Base-by-base conservation (phyloP, 2,888 invertebrate species). In the Ophion ventricosus region DNA sequence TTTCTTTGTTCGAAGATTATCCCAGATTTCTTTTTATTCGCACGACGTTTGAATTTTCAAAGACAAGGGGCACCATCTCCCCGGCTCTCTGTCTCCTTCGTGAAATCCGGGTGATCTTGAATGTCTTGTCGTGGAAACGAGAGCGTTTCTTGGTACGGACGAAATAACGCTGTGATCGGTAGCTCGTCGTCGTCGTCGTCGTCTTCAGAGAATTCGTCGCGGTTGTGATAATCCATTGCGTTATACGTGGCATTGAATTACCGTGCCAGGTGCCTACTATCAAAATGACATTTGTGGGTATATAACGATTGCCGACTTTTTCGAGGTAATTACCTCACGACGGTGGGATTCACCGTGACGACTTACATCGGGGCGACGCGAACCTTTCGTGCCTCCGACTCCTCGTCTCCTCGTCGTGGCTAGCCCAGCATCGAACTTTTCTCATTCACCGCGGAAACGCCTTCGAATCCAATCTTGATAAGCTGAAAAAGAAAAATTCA, bases 211-310 rank as follows among this genome's bases (percentile, higher is more conserved):
- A 67, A 76, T 76, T 72, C 83, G 59, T 76, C 57, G 8, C 54
- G 69, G 54, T 11, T 56, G n/a, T 17, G 26, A 29, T 83, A 81
- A 87, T 83, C 59, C 80, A 82, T 81, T 80, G 70, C 76, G 75
- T 81, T 81, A 79, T 57, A 57, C 57, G 5, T 74, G 43, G 72
- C 61, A 49, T 78, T 72, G 40, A n/a, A 8, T 25, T 25, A 25
- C 64, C 72, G 11, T 59, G 73, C 73, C 87, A 87, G 85, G 85
- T 86, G 86, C 79, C 82, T 83, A 74, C 87, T 86, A 87, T 87
- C 85, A 85, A 85, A 87, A 86, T 87, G 77, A 86, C 87, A 87
- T 87, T 87, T 87, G 86, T 83, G 57, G 74, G 59, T 40, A 56
- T 76, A 61, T 10, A 40, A 59, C 70, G 11, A 56, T 56, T 70